These are phyloP conservation scores for Carassius carassius DNA, from an alignment of 2,113 vertebrate genomes.

Conservation along the genomic window DNA sequence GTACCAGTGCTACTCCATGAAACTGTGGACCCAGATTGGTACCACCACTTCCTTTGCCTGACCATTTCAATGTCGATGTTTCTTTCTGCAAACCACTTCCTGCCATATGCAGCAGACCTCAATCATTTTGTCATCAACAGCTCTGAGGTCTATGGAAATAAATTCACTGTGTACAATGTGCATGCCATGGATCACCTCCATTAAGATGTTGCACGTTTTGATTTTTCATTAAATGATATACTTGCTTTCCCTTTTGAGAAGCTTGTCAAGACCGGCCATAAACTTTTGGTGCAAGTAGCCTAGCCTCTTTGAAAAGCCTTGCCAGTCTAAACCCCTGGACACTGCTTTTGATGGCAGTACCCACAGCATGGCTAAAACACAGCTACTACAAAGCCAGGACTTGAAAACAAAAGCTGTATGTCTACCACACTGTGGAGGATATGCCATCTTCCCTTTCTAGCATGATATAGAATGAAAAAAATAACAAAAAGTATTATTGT, in stretches of 20 bases:
- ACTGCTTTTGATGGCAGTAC: neutral
- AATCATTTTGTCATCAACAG: conserved; percentile 19
- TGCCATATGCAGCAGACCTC: conserved; percentile 6
- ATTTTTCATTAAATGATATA: conserved; percentile 30
- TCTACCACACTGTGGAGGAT: neutral
- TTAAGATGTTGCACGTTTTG: conserved; percentile 30
- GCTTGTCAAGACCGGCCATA: conserved; percentile 28
- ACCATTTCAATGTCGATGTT: conserved; percentile 29
- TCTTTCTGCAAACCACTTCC: conserved; percentile 23
- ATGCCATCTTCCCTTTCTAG: neutral
- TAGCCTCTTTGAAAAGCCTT: conserved; percentile 10
- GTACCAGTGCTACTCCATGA: neutral
- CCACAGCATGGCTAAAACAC: too few species aligned
- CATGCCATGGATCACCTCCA: conserved; percentile 10
- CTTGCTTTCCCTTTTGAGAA: conserved; percentile 40
- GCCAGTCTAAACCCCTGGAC: neutral
- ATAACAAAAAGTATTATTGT: too few species aligned
- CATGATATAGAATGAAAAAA: neutral
- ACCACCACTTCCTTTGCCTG: conserved; percentile 26
- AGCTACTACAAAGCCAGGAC: too few species aligned
- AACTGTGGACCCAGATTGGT: neutral
- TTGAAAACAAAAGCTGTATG: too few species aligned
- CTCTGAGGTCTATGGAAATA: conserved; percentile 14
- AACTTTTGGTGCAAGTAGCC: conserved; percentile 41
- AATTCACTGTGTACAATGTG: conserved; percentile 41